Percentiles rank a stretch among this genome's conserved stretches.
These are phyloP conservation scores for Myiotriccus ornatus DNA, from an alignment of 2,797 vertebrate genomes.

Conservation along the genomic window DNA sequence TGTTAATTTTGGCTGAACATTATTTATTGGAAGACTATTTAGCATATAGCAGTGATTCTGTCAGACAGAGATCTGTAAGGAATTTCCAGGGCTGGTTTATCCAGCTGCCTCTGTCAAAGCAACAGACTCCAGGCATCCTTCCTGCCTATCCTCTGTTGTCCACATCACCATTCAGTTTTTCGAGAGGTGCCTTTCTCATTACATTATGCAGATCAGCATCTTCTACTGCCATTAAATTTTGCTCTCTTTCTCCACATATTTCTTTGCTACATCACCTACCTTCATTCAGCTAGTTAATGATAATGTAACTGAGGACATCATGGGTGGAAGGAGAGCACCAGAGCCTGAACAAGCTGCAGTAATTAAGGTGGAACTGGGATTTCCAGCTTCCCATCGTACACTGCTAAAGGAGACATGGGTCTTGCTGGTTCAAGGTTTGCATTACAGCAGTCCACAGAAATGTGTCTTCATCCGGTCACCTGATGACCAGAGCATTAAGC, in stretches of 20 bases:
- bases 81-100: slow-evolving; percentile 1
- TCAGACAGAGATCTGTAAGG: background rate
- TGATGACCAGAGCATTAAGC: background rate
- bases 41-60: background rate
- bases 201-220: background rate
- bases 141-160: background rate
- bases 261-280: background rate
- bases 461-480: background rate
- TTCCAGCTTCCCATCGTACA: background rate
- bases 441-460: background rate
- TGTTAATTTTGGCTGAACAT: background rate
- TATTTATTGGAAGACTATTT: background rate
- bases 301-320: background rate
- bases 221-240: background rate
- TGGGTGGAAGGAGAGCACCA: background rate
- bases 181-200: background rate
- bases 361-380: slow-evolving; percentile 7
- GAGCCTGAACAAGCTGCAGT: background rate
- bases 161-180: background rate
- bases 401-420: background rate
- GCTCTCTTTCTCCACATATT: background rate
- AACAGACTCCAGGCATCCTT: background rate
- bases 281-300: background rate
- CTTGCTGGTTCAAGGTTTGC: background rate
- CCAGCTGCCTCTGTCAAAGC: slow-evolving; percentile 6